phyloP scores from a whole-genome alignment of 2,113 vertebrate species.

The Carlito syrichta region DNA sequence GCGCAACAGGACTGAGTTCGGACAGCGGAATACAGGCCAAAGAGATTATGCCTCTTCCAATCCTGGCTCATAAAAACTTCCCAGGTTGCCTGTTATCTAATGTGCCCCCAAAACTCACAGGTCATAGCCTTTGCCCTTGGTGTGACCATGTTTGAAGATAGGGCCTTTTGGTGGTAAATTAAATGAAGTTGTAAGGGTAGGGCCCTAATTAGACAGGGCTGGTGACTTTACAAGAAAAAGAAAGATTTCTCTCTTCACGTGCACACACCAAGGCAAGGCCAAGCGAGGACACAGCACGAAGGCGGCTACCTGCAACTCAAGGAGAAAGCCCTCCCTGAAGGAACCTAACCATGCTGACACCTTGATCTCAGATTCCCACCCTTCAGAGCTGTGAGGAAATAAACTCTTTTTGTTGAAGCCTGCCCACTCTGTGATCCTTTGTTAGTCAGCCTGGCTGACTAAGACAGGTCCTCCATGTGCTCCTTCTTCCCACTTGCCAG shows the following conservation, averaged over 20 bases:
- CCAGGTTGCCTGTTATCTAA: not conserved
- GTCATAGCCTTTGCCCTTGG: not conserved
- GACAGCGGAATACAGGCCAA: no score
- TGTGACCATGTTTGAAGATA: not conserved
- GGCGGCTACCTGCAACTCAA: not conserved
- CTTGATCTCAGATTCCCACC: not conserved
- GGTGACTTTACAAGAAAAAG: not conserved
- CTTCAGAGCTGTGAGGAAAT: not conserved
- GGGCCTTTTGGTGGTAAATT: not conserved
- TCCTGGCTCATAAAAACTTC: no score
- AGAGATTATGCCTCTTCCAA: not conserved
- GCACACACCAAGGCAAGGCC: no score
- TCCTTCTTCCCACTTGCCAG: not conserved
- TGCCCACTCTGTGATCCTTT: not conserved
- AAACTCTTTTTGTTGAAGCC: not conserved
- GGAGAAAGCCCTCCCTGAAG: not conserved
- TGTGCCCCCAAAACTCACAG: not conserved
- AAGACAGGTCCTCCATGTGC: not conserved
- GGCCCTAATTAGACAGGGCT: no score
- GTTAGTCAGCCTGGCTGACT: not conserved
- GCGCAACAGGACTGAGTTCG: not conserved
- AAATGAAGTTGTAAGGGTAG: not conserved
- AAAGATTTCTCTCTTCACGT: no score
- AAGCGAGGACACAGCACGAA: not conserved
- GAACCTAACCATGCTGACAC: not conserved